A percentile compares a stretch with the other conserved stretches of the same genome.
Evolutionary conservation across 2,797 vertebrate genomes (phyloP).

Genomic region (Intellagama lesueurii): DNA sequence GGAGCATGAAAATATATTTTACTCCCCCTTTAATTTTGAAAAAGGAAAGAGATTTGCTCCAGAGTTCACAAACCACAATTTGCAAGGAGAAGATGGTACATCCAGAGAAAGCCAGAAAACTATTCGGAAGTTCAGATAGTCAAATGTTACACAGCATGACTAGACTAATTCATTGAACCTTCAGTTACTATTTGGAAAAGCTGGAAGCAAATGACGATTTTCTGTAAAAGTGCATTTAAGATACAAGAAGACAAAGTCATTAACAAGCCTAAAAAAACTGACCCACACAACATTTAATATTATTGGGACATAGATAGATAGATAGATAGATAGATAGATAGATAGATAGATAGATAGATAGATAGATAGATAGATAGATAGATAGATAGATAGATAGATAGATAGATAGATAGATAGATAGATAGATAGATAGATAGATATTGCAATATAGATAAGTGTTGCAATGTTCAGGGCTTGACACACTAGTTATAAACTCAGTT

Average conservation of each 20-base stretch:
- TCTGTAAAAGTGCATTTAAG: background rate
- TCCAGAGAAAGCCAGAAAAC: background rate
- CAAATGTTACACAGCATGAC: background rate
- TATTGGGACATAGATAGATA: no score
- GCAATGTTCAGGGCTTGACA: slow-evolving; percentile 31
- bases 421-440: background rate
- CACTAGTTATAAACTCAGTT: slow-evolving; percentile 3
- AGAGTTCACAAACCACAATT: background rate
- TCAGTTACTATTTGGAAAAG: background rate
- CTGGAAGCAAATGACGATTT: background rate
- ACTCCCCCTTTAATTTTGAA: background rate
- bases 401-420: no score
- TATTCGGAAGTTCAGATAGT: background rate
- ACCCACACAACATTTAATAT: background rate
- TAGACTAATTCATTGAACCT: background rate
- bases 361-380: no score
- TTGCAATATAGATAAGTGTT: background rate
- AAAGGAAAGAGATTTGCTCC: no score
- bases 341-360: no score
- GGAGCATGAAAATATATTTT: no score
- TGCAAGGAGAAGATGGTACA: background rate
- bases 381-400: no score
- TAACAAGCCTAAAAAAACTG: background rate
- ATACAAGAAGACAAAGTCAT: background rate
- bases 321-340: no score